Conservation (phyloP, 2,113 vertebrate genomes). For the Sorex fumeus region DNA sequence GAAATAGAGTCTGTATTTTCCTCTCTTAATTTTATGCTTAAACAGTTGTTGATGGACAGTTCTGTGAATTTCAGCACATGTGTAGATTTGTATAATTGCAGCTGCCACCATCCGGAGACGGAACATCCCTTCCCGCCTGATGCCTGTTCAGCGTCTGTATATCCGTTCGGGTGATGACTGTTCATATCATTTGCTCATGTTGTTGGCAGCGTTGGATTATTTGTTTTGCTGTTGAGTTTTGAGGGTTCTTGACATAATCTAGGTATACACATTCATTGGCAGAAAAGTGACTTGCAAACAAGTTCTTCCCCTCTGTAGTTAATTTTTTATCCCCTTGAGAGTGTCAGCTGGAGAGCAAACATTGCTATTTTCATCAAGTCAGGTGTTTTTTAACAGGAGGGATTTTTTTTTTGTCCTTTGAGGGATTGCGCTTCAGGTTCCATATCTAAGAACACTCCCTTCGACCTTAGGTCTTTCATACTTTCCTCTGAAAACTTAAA, state of each 20-base stretch:
- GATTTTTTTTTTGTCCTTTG: not conserved
- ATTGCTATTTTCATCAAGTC: not conserved
- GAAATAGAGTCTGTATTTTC: not conserved
- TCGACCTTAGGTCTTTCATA: no score
- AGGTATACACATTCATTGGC: not conserved
- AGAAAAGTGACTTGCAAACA: not conserved
- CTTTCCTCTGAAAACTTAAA: not conserved
- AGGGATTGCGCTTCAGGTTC: not conserved
- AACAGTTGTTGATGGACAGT: not conserved
- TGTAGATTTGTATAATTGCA: not conserved
- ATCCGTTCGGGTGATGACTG: not conserved
- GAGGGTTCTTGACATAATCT: not conserved
- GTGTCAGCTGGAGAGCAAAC: not conserved
- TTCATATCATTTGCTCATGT: not conserved
- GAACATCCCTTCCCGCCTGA: not conserved
- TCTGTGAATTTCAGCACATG: not conserved
- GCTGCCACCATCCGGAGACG: not conserved
- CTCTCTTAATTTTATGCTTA: not conserved
- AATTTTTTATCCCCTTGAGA: slow-evolving; percentile 12
- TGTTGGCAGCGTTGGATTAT: not conserved
- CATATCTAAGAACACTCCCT: no score
- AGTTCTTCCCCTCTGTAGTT: not conserved
- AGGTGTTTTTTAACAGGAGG: not conserved
- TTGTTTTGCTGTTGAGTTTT: slow-evolving; percentile 41
- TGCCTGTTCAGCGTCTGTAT: not conserved